Evolutionary conservation across 2,888 invertebrate species (phyloP).

Genomic region (Rotaria socialis): DNA sequence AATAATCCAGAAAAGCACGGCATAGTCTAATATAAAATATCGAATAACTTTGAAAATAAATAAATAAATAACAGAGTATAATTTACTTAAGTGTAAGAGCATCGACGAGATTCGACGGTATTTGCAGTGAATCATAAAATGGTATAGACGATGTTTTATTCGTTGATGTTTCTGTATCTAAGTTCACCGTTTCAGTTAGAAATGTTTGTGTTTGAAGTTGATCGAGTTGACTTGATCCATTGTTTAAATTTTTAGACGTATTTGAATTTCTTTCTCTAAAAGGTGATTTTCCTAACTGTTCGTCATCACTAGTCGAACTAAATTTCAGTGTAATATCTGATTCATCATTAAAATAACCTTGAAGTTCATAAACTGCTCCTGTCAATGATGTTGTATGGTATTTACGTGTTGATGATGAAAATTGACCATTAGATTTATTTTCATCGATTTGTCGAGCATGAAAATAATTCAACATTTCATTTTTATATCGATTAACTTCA

Average conservation of each 20-base stretch:
- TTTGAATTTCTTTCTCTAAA: neutral
- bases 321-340: neutral
- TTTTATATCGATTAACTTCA: constrained; percentile 38
- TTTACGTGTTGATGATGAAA: neutral
- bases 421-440: neutral
- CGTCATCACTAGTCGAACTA: neutral
- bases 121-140: constrained; percentile 49
- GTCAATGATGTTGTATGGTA: neutral
- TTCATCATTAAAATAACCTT: neutral
- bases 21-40: constrained; percentile 51
- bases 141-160: constrained; percentile 41
- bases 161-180: constrained; percentile 10
- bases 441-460: neutral
- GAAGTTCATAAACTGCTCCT: neutral
- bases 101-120: constrained; percentile 52
- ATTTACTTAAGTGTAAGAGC: neutral
- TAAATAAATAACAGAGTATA: neutral
- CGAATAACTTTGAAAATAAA: neutral
- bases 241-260: neutral
- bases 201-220: neutral
- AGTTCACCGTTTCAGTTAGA: neutral
- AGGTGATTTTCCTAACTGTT: neutral
- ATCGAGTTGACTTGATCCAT: neutral
- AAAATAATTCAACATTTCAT: neutral
- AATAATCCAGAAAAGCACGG: constrained; percentile 56